Base-by-base conservation (phyloP, 64 coral and sea anemone species). In the Montipora capricornis region DNA sequence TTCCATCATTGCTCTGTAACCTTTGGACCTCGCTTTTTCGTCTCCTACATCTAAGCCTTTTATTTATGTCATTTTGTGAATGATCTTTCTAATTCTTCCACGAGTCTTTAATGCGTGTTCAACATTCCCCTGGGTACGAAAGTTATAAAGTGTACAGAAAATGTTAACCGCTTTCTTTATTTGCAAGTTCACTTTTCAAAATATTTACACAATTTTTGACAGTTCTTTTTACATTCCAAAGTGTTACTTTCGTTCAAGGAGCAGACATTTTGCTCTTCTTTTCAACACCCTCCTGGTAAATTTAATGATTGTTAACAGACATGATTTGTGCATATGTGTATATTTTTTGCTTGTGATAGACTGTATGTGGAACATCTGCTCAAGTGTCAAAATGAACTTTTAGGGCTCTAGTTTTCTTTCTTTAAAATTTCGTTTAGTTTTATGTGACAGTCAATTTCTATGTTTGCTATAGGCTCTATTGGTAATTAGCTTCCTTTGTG, bases 171-270 rank as follows among this genome's bases (percentile, higher is more conserved):
- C 46, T 19, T 70, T 49, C 48, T 86, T 73, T 73, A 86, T 84
- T 84, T 84, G 58, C 59, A 26, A 17, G 81, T n/a, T 84, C 81
- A 26, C 14, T 48, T 68, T 84, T 84, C 81, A 84, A 84, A 84
- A 84, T 84, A 84, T 84, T 67, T 68, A 29, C 81, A 84, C 81
- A 68, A 10, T 11, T 84, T 68, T 68, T 68, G 59, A 37, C 37
- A 37, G 37, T 37, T 37, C 37, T 14, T 66, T 37, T 8, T 47
- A 67, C 81, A 84, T 84, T 68, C 59, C 59, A 67, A 19, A 17
- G 59, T 44, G 16, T 55, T 7, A 55, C 52, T 55, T 55, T 5
- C 5, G 6, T 55, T 5, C 10, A 55, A 55, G 20, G 68, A 62
- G 24, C 26, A 5, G 11, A 46, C 22, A 44, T 84, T 84, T 59